Conservation (phyloP, 2,797 vertebrate genomes). For the Pelobates cultripes region DNA sequence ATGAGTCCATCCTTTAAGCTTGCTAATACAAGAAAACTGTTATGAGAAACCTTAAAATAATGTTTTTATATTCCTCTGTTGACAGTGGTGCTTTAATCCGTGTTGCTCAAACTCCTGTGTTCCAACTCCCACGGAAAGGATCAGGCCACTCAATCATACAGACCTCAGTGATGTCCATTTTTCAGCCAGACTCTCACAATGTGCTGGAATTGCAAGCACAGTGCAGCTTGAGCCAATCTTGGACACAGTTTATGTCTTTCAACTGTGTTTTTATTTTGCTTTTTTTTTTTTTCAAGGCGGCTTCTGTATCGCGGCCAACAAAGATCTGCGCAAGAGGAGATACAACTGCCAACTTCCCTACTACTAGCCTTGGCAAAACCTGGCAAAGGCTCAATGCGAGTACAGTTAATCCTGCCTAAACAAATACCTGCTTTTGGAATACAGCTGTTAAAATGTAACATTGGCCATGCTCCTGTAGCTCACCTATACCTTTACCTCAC, state of each 20-base stretch:
- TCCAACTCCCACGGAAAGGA: too few species aligned
- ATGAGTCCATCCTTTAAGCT: too few species aligned
- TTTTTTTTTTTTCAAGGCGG: constrained; percentile 40
- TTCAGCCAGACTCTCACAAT: background rate
- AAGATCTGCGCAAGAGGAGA: constrained; percentile 28
- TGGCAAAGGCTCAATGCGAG: constrained; percentile 45
- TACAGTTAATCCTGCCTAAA: constrained; percentile 55
- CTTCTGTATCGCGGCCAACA: constrained; percentile 27
- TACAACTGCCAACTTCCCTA: constrained; percentile 52
- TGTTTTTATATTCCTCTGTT: too few species aligned
- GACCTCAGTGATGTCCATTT: background rate
- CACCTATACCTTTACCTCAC: constrained; percentile 31
- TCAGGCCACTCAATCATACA: too few species aligned
- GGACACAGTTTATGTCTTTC: background rate
- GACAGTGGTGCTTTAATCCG: too few species aligned
- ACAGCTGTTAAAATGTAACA: constrained; percentile 47
- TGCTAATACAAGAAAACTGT: too few species aligned
- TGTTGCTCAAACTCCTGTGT: too few species aligned
- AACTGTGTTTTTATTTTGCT: background rate
- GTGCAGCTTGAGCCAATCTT: constrained; percentile 2
- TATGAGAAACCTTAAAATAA: too few species aligned
- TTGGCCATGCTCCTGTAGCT: constrained; percentile 7
- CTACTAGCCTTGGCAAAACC: constrained; percentile 44
- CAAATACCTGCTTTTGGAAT: constrained; percentile 42
- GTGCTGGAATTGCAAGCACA: background rate